Base-by-base conservation (phyloP, 2,113 vertebrate species). In the Mobula birostris region DNA sequence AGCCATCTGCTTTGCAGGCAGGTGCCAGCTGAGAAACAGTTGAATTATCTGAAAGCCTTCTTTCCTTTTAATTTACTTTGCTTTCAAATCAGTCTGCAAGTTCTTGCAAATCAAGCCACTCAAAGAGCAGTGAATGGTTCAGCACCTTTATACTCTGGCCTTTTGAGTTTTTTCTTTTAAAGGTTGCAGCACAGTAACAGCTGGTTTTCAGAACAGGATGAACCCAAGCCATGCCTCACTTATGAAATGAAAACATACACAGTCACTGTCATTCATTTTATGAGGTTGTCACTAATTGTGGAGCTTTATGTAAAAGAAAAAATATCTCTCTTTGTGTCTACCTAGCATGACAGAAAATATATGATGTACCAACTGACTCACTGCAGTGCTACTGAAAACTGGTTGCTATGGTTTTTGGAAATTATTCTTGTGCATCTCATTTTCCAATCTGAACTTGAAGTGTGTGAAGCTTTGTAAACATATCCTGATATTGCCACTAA, bases 1-100 rank as follows among this genome's bases (percentile, higher is more conserved):
- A 93, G 27, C 91, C 91, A 93, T 93, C 91, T 93, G 91, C 21
- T 93, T 74, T 93, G 91, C 68, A 93, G 68, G 70, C 91, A 93
- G 70, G 70, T 76, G 91, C 40, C 70, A 93, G 91, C 36, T 76
- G 36, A 74, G 74, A 72, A 74, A 76, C 40, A 76, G 70, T 70
- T 93, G 21, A 76, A 29, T 93, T 56, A 74, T 74, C 70, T 56
- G 90, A 74, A 93, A 74, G 91, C 66, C 12, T 72, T 72, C 11
- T 40, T 66, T 27, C 24, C 48, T 12, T 14, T 15, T 66, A 48
- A 48, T 90, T 74, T 74, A 74, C 72, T 74, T 66, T 32, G 61
- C 91, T 74, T 93, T 76, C 68, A 93, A 93, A 90, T 66, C 85
- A 93, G 24, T n/a, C 29, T 56, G 91, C 24, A 56, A 72, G 40